Evolutionary conservation across 2,888 invertebrate genomes (phyloP).

Genomic region (Lepidochrysops patricia): DNA sequence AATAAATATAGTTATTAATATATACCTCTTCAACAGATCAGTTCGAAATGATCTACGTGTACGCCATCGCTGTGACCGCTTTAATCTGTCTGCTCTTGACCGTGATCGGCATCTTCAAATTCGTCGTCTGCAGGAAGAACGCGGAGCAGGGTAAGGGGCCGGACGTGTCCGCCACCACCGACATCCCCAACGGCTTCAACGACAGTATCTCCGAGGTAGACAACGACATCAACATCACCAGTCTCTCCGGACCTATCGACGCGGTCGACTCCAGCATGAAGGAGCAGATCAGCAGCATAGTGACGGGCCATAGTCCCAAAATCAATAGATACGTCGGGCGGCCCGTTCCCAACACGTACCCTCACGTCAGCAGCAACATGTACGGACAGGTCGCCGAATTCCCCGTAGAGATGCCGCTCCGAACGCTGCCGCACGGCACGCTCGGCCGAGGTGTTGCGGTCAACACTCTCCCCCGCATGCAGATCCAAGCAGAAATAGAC

Average conservation of each 20-base stretch:
- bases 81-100: conserved; percentile 82
- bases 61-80: conserved; percentile 85
- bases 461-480: conserved; percentile 61
- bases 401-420: conserved; percentile 70
- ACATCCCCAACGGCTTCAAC: conserved; percentile 86
- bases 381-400: conserved; percentile 70
- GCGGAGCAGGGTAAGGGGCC: conserved; percentile 79
- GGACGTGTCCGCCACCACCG: conserved; percentile 81
- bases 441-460: conserved; percentile 63
- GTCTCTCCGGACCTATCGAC: conserved; percentile 77
- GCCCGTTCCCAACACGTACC: conserved; percentile 66
- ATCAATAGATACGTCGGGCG: conserved; percentile 67
- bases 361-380: conserved; percentile 68
- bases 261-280: conserved; percentile 59
- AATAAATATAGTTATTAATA: background rate
- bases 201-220: conserved; percentile 91
- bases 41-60: conserved; percentile 86
- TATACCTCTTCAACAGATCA: conserved; percentile 73
- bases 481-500: conserved; percentile 66
- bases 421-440: conserved; percentile 66
- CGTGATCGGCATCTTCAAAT: conserved; percentile 80
- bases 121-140: conserved; percentile 79
- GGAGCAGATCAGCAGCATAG: conserved; percentile 62
- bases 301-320: conserved; percentile 52
- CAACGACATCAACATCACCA: conserved; percentile 84